Evolutionary conservation across 1,140 invertebrate genomes (phyloP).

Genomic region (Kradibia gibbosae): DNA sequence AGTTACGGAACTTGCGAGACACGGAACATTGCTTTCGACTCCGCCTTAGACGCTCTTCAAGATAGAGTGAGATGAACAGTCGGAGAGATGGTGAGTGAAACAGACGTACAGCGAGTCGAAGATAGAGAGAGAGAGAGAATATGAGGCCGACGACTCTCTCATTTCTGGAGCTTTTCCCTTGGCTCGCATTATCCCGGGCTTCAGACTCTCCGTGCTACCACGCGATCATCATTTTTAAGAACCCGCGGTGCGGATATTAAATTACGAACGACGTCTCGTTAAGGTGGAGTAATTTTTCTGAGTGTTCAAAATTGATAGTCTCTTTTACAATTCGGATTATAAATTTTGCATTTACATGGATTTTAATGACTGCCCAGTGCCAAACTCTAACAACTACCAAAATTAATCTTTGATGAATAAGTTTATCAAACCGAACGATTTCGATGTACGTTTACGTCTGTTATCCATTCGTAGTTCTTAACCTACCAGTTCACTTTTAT

Average conservation of each 20-base stretch:
- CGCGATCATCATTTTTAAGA: conserved; percentile 45
- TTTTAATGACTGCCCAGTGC: background rate
- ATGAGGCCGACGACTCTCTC: conserved; percentile 13
- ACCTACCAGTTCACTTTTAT: too few species aligned
- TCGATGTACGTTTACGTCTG: background rate
- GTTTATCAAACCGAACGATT: background rate
- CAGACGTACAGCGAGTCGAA: conserved; percentile 25
- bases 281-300: conserved; percentile 16
- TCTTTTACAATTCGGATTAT: background rate
- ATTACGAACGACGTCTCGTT: conserved; percentile 43
- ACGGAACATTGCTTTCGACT: conserved; percentile 51
- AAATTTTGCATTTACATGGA: background rate
- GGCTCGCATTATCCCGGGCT: conserved; percentile 33
- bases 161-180: conserved; percentile 40
- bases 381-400: background rate
- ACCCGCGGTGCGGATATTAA: conserved; percentile 30
- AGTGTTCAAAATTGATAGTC: background rate
- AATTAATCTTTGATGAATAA: background rate
- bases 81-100: background rate
- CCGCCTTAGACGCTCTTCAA: conserved; percentile 36
- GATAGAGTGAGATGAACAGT: background rate
- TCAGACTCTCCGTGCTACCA: conserved; percentile 2
- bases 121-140: conserved; percentile 23
- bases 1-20: conserved; percentile 46
- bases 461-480: background rate